Base-by-base conservation (phyloP, 2,888 invertebrate genomes). In the Allophyes oxyacanthae region DNA sequence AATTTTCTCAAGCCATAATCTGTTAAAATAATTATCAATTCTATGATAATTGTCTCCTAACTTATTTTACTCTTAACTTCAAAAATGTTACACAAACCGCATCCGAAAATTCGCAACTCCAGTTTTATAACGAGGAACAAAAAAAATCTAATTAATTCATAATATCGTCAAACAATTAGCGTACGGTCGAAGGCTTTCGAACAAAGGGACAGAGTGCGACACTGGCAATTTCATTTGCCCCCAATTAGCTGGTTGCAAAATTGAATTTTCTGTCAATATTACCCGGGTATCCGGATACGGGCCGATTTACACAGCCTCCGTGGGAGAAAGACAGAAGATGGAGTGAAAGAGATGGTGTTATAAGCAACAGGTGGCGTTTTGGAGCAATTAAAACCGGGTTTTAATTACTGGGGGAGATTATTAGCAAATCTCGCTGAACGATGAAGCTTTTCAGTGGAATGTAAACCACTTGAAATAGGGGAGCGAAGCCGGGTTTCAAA, bases 331-430 rank as follows among this genome's bases (percentile, higher is more conserved):
- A 86, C 75, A 72, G 72, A 60, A 52, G 43, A 42, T 8, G 0
- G 41, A 58, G 69, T 73, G 74, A 77, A 82, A 81, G 73, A 77
- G 81, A 76, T 43, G 56, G 76, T 6, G 0, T 9, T 30, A 73
- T 37, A n/a, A 56, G 91, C 94, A 94, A 94, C 94, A 94, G 93
- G 94, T 94, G 92, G 88, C 85, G 81, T 79, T 89, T 85, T 87
- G 79, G 77, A 88, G 90, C 93, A 94, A 94, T 94, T 94, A 94
- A 94, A 93, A 93, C 82, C 79, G 83, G 84, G 82, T 90, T 92
- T 91, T 94, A 94, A 94, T 94, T 94, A 93, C 91, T 88, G 85
- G 91, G 94, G 94, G 93, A 88, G 87, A 88, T 92, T 91, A 93
- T 93, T 91, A 91, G 90, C 91, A 83, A 86, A 88, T 89, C 88